These are phyloP conservation scores for Asarcornis scutulata DNA, from an alignment of 2,113 vertebrate genomes.

Conservation along the genomic window DNA sequence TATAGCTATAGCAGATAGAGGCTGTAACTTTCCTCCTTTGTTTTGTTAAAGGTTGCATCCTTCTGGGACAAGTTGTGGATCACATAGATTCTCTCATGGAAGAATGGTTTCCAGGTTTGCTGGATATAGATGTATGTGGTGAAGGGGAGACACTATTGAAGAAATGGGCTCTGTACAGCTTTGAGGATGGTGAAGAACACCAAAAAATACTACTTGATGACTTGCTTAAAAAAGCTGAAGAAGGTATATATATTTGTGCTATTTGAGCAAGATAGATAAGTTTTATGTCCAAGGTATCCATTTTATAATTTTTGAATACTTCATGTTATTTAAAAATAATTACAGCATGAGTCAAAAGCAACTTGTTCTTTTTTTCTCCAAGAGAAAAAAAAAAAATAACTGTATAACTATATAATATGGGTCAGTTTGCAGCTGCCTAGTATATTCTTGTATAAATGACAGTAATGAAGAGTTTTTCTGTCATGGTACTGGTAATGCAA, in stretches of 20 bases:
- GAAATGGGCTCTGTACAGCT: conserved; percentile 95
- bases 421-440: neutral
- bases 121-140: conserved; percentile 92
- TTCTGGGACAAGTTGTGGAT: conserved; percentile 96
- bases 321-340: neutral
- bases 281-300: neutral
- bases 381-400: neutral
- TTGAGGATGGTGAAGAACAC: conserved; percentile 87
- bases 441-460: neutral
- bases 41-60: conserved; percentile 82
- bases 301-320: neutral
- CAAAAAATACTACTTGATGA: conserved; percentile 90
- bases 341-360: neutral
- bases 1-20: neutral
- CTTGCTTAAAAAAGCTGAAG: conserved; percentile 84
- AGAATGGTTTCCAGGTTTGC: conserved; percentile 94
- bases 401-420: neutral
- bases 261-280: neutral
- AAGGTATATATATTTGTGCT: conserved; percentile 74
- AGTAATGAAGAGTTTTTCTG: neutral
- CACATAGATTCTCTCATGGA: conserved; percentile 96
- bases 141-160: conserved; percentile 93
- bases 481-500: neutral
- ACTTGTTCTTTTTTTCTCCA: neutral
- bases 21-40: neutral